Conservation (phyloP, 2,113 vertebrate genomes). For the Zapus hudsonius region DNA sequence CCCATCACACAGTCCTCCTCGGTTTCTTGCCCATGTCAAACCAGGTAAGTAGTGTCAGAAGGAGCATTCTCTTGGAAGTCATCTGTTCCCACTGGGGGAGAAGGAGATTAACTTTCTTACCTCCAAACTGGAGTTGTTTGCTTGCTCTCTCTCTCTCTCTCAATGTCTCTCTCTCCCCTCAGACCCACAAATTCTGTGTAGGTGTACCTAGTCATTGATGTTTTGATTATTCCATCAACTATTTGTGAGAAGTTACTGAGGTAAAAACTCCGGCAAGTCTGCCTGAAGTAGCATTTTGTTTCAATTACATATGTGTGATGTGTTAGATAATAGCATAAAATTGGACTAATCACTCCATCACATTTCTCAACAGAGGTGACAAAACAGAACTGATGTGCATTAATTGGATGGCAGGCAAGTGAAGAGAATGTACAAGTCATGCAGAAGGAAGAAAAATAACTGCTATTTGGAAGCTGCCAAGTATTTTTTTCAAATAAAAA, state of each 20-base stretch:
- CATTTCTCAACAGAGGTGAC: slow-evolving; percentile 66
- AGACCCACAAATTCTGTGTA: neutral
- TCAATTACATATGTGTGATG: slow-evolving; percentile 53
- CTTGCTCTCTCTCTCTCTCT: neutral
- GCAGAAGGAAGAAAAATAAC: neutral
- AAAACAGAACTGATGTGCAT: slow-evolving; percentile 63
- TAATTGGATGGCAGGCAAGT: slow-evolving; percentile 54
- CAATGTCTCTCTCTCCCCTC: neutral
- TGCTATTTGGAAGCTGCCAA: slow-evolving; percentile 12
- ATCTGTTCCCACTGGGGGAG: neutral
- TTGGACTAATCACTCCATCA: slow-evolving; percentile 64
- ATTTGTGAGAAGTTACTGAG: slow-evolving; percentile 24
- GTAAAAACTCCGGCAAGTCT: slow-evolving; percentile 7
- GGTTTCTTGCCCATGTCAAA: neutral
- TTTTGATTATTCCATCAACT: neutral
- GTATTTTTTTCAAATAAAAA: neutral
- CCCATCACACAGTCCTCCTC: fast-evolving
- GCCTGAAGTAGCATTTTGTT: slow-evolving; percentile 50
- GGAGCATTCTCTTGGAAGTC: neutral
- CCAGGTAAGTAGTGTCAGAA: neutral
- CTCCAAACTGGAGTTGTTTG: neutral
- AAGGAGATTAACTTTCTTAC: neutral
- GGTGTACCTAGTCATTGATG: neutral
- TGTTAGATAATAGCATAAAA: slow-evolving; percentile 65
- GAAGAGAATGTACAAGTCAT: slow-evolving; percentile 38